Conservation (phyloP, 2,113 vertebrate species). For the Dipodomys stephensi region DNA sequence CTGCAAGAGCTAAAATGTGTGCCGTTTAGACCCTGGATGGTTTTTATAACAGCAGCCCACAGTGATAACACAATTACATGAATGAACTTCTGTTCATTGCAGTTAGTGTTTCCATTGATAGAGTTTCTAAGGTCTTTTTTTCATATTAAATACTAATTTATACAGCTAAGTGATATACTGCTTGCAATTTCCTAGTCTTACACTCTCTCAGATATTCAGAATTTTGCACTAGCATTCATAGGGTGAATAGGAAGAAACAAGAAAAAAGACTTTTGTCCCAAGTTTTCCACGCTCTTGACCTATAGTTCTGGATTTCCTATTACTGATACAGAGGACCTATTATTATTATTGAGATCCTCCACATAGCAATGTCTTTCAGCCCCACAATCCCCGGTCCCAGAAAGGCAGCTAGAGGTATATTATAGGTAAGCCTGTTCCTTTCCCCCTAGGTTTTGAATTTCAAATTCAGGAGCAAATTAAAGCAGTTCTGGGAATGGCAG, state of each 20-base stretch:
- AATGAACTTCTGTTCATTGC: conserved; percentile 10
- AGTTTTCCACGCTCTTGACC: neutral
- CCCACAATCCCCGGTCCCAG: neutral
- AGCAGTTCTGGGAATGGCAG: neutral
- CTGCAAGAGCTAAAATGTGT: neutral
- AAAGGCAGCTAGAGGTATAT: neutral
- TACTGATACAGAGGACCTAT: neutral
- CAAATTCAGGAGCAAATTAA: neutral
- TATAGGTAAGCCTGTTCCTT: neutral
- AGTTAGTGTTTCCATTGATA: neutral
- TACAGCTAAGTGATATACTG: neutral
- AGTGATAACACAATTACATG: neutral
- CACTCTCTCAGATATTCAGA: neutral
- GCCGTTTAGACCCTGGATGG: too few species aligned
- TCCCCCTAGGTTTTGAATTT: conserved; percentile 32
- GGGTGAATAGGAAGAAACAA: neutral
- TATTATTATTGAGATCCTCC: neutral
- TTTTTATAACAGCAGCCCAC: neutral
- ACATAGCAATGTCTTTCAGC: neutral
- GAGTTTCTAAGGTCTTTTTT: neutral
- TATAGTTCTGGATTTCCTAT: neutral
- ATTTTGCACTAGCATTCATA: neutral
- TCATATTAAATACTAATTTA: conserved; percentile 3
- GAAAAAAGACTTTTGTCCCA: neutral
- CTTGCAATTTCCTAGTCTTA: neutral